Base-by-base conservation (phyloP, 2,797 vertebrate species). In the Trachops cirrhosus region DNA sequence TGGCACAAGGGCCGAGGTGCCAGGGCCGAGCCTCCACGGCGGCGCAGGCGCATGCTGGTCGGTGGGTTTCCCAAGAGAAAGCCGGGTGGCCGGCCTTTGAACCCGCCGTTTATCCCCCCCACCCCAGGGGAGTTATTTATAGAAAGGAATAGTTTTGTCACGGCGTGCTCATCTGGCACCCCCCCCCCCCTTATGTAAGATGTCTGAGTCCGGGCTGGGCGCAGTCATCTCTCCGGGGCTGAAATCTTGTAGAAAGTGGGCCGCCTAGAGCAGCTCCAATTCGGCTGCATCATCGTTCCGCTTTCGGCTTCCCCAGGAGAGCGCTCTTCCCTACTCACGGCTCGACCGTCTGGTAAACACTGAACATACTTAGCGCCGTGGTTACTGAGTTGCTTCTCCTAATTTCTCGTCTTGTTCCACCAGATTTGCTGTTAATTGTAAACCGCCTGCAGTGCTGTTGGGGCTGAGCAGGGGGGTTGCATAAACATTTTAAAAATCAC, bases 51-150 rank as follows among this genome's bases (percentile, higher is more conserved):
- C 68, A 2, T 3, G 5, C 37, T 10, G 14, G 15, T 24, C 3
- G 8, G 39, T 44, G 71, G 41, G 41, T 22, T 54, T 50, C 75
- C 64, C 21, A 3, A 44, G 75, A n/a, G 16, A 44, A 1, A 16
- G 78, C 39, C 19, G 0, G 11, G 75, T 89, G 68, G 64, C 67
- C 73, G 50, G 85, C n/a, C 70, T 78, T n/a, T 0, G 52, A 54
- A 41, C 80, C 24, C 37, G 70, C 82, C 44, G 86, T 93, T 85
- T 48, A 32, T 9, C 19, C 52, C 6, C 29, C 29, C 29, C 19
- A n/a, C 19, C 21, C 52, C 0, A 5, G 75, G 57, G 62, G 41
- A 64, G 93, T 82, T 97, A 86, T 95, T 91, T 95, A 82, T 83
- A 86, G 95, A 50, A 73, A 14, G 7, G 71, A 59, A 24, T 8